These are phyloP conservation scores for Monarcha castaneiventris DNA, from an alignment of 2,113 vertebrate species.

Conservation along the genomic window DNA sequence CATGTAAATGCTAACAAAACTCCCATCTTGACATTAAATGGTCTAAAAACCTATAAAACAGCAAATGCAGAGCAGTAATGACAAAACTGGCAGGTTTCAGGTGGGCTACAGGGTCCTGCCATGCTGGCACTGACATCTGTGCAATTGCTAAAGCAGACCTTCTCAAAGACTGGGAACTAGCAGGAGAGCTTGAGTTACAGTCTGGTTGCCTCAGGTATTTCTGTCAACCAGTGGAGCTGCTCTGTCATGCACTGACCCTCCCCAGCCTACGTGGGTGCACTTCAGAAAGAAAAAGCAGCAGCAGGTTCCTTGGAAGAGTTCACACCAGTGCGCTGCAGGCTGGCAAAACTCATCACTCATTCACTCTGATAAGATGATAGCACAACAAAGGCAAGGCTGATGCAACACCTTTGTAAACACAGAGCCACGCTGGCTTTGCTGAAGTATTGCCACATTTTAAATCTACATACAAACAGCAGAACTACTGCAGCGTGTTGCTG, in stretches of 20 bases:
- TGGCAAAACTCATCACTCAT: background rate
- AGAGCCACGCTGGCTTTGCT: background rate
- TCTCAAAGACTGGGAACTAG: background rate
- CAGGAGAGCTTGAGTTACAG: background rate
- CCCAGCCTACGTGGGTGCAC: background rate
- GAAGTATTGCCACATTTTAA: conserved; percentile 4
- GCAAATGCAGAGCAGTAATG: background rate
- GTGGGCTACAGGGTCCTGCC: background rate
- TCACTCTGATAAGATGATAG: background rate
- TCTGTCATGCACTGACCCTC: background rate
- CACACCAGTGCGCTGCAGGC: background rate
- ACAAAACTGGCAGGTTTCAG: background rate
- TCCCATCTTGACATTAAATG: background rate
- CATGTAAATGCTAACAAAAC: background rate
- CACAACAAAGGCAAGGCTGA: conserved; percentile 8
- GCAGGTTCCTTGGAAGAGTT: background rate
- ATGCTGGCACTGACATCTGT: background rate
- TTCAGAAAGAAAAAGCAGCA: background rate
- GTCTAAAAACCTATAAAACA: background rate
- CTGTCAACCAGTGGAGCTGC: background rate
- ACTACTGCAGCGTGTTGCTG: background rate
- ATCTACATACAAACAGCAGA: background rate
- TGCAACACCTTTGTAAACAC: background rate
- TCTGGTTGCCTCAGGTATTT: background rate
- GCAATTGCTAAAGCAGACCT: background rate